Base-by-base conservation (phyloP, 2,113 vertebrate species). In the Rostratula benghalensis region DNA sequence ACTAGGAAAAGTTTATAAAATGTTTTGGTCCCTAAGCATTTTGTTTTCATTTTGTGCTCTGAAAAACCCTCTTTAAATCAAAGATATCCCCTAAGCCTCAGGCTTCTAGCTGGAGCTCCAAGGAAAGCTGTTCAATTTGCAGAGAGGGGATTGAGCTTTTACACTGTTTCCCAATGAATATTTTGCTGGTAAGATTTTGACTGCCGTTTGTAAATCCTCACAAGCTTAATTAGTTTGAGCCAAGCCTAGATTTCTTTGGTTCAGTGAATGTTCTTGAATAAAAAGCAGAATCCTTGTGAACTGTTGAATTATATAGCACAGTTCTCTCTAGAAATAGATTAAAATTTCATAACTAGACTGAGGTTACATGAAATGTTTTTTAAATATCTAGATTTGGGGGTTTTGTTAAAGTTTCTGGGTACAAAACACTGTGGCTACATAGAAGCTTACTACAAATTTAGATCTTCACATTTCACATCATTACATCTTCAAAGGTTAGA, bases 11-110 rank as follows among this genome's bases (percentile, higher is more conserved):
- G 41, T 74, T 69, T 69, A 61, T 65, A 37, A 93, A 87, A 79
- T 67, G 45, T 85, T 90, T 94, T 83, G 57, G 50, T 90, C 59
- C 54, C 82, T 74, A 89, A 65, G 63, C 65, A 85, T 95, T 95
- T 97, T 94, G 84, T 91, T 95, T 94, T 88, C 59, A 67, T 95
- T 88, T 93, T 94, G 75, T 91, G 70, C n/a, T 94, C 91, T 61
- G 67, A 87, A 96, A 95, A 94, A 68, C 71, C 67, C n/a, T 83
- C 25, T 90, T 96, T 90, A 97, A 95, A 68, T 73, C 75, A 93
- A 83, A 94, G 31, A 90, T 83, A 76, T 79, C 35, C 64, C 68
- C 75, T 83, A 94, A 95, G 71, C 68, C 51, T 92, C 64, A 78
- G 64, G 81, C 39, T 81, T 65, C 76, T 81, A 80, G 60, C 80